Conservation (phyloP, 2,113 vertebrate genomes). For the Ifrita kowaldi region DNA sequence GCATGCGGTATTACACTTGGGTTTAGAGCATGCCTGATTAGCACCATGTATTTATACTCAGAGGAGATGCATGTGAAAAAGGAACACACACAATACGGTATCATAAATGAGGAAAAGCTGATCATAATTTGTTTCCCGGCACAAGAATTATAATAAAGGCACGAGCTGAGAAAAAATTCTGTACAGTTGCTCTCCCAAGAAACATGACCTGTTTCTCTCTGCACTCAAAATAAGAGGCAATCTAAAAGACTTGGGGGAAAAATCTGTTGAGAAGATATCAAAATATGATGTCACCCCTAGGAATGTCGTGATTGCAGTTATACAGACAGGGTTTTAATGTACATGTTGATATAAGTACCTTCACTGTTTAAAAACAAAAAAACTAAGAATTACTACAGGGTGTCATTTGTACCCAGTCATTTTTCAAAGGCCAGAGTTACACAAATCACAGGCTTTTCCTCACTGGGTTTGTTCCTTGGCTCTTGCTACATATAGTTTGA, state of each 20-base stretch:
- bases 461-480: not conserved
- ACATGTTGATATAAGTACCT: fast-evolving
- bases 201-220: not conserved
- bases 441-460: not conserved
- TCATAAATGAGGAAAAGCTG: not conserved
- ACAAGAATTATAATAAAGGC: not conserved
- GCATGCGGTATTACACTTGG: fast-evolving
- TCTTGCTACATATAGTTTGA: not conserved
- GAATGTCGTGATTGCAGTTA: not conserved
- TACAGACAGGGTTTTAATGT: not conserved
- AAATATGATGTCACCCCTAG: not conserved
- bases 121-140: not conserved
- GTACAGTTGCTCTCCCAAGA: not conserved
- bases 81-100: not conserved
- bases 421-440: not conserved
- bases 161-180: not conserved
- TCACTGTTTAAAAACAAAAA: not conserved
- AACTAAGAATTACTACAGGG: not conserved
- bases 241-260: not conserved
- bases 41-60: not conserved
- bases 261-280: not conserved
- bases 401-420: not conserved
- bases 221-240: not conserved
- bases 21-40: not conserved
- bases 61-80: not conserved